A percentile compares a stretch with the other conserved stretches of the same genome.
phyloP scores from a whole-genome alignment of 2,113 vertebrate species.

The Aegotheles bennettii region DNA sequence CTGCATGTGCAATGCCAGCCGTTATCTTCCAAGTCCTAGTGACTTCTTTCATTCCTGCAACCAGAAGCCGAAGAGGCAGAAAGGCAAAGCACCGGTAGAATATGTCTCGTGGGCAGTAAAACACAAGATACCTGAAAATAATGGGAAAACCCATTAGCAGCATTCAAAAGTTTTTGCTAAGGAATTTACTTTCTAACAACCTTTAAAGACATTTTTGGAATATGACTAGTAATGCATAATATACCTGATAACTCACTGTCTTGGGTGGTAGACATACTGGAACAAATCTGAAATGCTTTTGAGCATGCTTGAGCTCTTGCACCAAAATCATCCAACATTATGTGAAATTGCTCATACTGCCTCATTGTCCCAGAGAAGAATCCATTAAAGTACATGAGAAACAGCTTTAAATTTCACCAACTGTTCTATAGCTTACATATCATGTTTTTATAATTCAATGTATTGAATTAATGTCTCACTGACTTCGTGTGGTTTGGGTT shows the following conservation, averaged over 20 bases:
- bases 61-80: constrained; percentile 82
- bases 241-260: background rate
- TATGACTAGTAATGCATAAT: background rate
- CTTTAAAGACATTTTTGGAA: background rate
- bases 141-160: background rate
- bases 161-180: background rate
- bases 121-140: constrained; percentile 88
- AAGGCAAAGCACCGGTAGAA: constrained; percentile 77
- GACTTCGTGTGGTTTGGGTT: background rate
- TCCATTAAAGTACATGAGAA: background rate
- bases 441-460: background rate
- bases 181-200: background rate
- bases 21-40: constrained; percentile 95
- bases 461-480: background rate
- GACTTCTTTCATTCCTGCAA: constrained; percentile 93
- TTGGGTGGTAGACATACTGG: background rate
- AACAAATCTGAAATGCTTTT: background rate
- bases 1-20: constrained; percentile 83
- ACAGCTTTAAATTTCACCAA: background rate
- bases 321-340: background rate
- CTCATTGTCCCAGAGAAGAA: background rate
- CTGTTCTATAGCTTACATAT: background rate
- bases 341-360: background rate
- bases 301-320: background rate
- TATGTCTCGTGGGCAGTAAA: constrained; percentile 89